Base-by-base conservation (phyloP, 2,888 invertebrate species). In the Dolichopus griseipennis region DNA sequence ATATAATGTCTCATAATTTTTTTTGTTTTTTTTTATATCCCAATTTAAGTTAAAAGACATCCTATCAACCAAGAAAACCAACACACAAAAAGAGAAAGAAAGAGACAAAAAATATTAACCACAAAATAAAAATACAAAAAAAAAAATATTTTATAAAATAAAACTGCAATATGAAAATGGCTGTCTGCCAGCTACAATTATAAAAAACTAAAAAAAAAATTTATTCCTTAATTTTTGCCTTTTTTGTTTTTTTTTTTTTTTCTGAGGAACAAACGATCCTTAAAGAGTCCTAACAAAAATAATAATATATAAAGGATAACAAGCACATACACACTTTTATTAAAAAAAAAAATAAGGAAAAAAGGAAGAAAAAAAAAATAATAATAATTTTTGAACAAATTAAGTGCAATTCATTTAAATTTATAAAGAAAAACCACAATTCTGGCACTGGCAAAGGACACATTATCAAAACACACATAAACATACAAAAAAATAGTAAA, bases 131-230 rank as follows among this genome's bases (percentile, higher is more conserved):
- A 52, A 15, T 3, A 12, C 2, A 52, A 52, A 52, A 18, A 12
- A 43, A 15, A 43, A 15, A 43, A 15, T 10, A 43, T 10, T 10
- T 6, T 52, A 52, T 52, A 52, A 52, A 4, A 18, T 52, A 2
- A n/a, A 52, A 52, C 52, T 52, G 52, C 52, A 52, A 52, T 52
- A 52, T 52, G n/a, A 52, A 18, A 52, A 52, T 52, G 52, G 52
- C 52, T 52, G 52, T 6, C 15, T 52, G 52, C 52, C 52, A 52
- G 52, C 15, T n/a, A n/a, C n/a, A 6, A 15, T 52, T 52, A n/a
- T n/a, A 52, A 52, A 18, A 18, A n/a, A n/a, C n/a, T n/a, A n/a
- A n/a, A 52, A n/a, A n/a, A 41, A 12, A 41, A 27, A 27, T 27
- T 27, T 41, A 41, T 12, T 41, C 8, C 5, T 41, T 41, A 41